Percentiles rank a stretch among this genome's conserved stretches.
These are phyloP conservation scores for Mobula birostris DNA, from an alignment of 2,113 vertebrate species.

Conservation along the genomic window DNA sequence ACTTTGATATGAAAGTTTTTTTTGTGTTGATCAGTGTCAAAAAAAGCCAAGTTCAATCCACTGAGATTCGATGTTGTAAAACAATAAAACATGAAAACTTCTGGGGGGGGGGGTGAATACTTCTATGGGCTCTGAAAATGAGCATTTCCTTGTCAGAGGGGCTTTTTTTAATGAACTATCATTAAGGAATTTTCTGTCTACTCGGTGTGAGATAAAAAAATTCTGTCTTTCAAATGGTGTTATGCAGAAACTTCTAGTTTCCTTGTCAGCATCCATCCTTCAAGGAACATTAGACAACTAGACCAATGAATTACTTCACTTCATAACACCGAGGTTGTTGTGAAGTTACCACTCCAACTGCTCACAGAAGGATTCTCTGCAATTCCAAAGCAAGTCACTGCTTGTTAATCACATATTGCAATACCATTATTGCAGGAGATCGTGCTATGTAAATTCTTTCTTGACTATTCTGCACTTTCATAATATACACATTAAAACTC, in stretches of 20 bases:
- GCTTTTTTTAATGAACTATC: not conserved
- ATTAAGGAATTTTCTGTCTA: not conserved
- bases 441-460: constrained; percentile 22
- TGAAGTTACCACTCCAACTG: not conserved
- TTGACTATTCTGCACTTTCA: not conserved
- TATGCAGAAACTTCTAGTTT: not conserved
- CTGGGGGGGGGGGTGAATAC: too few relatives aligned
- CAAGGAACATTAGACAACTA: not conserved
- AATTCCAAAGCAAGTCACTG: not conserved
- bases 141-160: not conserved
- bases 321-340: not conserved
- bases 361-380: not conserved
- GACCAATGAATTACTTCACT: not conserved
- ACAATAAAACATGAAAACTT: too few relatives aligned
- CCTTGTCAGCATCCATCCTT: not conserved
- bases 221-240: not conserved
- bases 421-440: not conserved
- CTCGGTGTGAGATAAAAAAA: not conserved
- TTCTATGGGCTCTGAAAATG: not conserved
- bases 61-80: too few relatives aligned
- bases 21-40: too few relatives aligned
- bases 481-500: not conserved
- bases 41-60: too few relatives aligned
- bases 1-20: too few relatives aligned
- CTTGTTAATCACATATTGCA: not conserved